Base-by-base conservation (phyloP, 1,140 invertebrate species). In the Nephotettix cincticeps region DNA sequence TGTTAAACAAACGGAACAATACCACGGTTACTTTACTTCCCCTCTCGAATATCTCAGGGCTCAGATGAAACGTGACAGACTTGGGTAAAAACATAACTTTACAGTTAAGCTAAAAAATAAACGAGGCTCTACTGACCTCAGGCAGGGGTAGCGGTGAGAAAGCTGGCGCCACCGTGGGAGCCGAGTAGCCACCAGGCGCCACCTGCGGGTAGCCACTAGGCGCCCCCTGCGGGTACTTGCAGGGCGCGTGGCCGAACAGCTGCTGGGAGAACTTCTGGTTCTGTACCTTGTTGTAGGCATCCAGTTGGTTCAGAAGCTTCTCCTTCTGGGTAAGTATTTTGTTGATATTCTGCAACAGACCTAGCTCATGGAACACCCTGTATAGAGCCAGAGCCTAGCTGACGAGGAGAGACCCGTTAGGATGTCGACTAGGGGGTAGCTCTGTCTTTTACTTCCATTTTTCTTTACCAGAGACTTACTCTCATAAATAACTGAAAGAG, bases 271-370 rank as follows among this genome's bases (percentile, higher is more conserved):
- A 67, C 32, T 40, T 43, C 32, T 43, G 9, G 40, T 67, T 67
- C 64, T 67, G 64, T 25, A 43, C 32, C 64, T 27, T 67, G 36
- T 67, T 67, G 32, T 67, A 43, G 32, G 23, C 40, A 19, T 67
- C 64, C 23, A 67, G 40, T 40, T 67, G 64, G 14, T 67, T 43
- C 32, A 67, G 64, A n/a, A 67, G 25, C 23, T 29, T 43, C 36
- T 67, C 64, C 30, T 43, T 67, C 27, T 67, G 40, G 19, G 64
- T 43, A n/a, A 67, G 19, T 11, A 67, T 28, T 29, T 67, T 28
- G 30, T 67, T 67, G 32, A 67, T 43, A 36, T 67, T 67, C 64
- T 67, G 64, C n/a, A 67, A 67, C 64, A 67, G 23, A 43, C 19
- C 64, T 43, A 19, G 56, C 27, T 61, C 14, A 61, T 29, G 23